Base-by-base conservation (phyloP, 2,113 vertebrate species). In the Megaleporinus macrocephalus region DNA sequence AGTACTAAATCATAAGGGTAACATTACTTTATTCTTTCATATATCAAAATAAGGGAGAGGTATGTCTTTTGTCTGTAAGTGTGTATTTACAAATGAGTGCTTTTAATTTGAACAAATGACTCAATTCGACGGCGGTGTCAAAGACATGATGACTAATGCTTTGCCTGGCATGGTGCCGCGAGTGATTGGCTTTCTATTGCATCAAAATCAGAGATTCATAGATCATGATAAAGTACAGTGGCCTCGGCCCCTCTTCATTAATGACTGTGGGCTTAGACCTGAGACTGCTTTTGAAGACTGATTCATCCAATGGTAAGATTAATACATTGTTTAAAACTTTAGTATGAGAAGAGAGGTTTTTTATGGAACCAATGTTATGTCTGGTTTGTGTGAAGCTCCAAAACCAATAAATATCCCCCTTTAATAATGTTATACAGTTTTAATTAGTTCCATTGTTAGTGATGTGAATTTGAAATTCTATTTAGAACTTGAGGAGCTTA, bases 21-120 rank as follows among this genome's bases (percentile, higher is more conserved):
- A 84, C 59, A 83, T 84, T 53, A 85, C 86, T 93, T 93, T 93
- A 93, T 90, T 93, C 88, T 85, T 91, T 62, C 91, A 93, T 93
- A 93, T 80, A 92, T 93, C 92, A 94, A 91, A 92, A 90, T 92
- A 93, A 92, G 89, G 78, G 62, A 53, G 77, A 83, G 79, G 84
- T 88, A 88, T 90, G 82, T 89, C 87, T 91, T 88, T 88, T 78
- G 89, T 88, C 89, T 88, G 76, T 89, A 84, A 92, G 88, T 92
- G 87, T 94, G 90, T 94, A 94, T 94, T 94, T 93, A 93, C 93
- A 94, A 94, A 95, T 92, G 92, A 91, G 88, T 22, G 62, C 85
- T 93, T 94, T 94, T 95, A 95, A 94, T 94, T 92, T 88, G 90
- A 93, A 95, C 92, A 88, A 95, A 95, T 92, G 93, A 91, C 88